phyloP scores from a whole-genome alignment of 2,888 invertebrate species.

The Erannis defoliaria region DNA sequence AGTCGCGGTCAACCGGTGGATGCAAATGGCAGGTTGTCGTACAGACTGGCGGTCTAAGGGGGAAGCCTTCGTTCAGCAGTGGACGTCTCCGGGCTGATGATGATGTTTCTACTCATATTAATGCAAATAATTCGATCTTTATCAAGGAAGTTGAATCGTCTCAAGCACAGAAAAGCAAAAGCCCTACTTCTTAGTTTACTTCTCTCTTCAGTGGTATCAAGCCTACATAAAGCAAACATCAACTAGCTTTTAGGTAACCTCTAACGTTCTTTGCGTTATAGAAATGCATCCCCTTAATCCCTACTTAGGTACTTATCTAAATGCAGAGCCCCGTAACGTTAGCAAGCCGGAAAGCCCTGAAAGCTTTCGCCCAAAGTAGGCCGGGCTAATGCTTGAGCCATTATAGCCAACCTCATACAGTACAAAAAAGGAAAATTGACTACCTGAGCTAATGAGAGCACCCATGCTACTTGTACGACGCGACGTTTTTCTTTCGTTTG shows the following conservation, averaged over 20 bases:
- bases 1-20: too few relatives aligned
- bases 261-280: constrained; percentile 23
- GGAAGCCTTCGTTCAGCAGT: too few relatives aligned
- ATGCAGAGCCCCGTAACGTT: constrained; percentile 54
- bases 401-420: constrained; percentile 69
- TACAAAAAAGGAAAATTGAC: constrained; percentile 70
- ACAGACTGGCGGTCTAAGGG: too few relatives aligned
- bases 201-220: not conserved
- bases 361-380: constrained; percentile 78
- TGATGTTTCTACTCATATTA: too few relatives aligned
- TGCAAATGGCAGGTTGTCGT: too few relatives aligned
- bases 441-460: constrained; percentile 39
- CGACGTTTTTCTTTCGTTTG: not conserved
- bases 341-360: constrained; percentile 73
- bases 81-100: too few relatives aligned
- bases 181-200: too few relatives aligned
- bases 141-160: too few relatives aligned
- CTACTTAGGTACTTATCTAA: constrained; percentile 47
- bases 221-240: constrained; percentile 5
- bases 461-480: not conserved
- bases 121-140: too few relatives aligned
- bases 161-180: too few relatives aligned
- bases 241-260: constrained; percentile 14
- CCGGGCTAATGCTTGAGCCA: constrained; percentile 81
- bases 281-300: constrained; percentile 50